Percentiles rank a stretch among this genome's conserved stretches.
Evolutionary conservation across 2,797 vertebrate species (phyloP).

Genomic region (Gobio occitaniae): DNA sequence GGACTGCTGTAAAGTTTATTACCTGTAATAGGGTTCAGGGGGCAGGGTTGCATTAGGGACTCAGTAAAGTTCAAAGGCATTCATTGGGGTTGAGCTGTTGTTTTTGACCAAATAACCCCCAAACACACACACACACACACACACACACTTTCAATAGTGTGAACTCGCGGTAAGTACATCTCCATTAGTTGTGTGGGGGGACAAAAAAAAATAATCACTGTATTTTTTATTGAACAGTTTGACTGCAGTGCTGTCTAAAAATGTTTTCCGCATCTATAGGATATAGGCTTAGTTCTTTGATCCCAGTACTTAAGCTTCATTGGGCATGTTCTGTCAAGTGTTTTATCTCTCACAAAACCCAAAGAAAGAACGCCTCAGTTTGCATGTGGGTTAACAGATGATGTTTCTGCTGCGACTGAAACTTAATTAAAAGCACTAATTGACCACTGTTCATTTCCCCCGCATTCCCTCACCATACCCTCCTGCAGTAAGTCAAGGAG

Average conservation of each 20-base stretch:
- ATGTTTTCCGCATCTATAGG: background rate
- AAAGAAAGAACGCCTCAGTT: slow-evolving; percentile 61
- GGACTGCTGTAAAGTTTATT: slow-evolving; percentile 99
- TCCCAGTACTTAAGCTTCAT: slow-evolving; percentile 39
- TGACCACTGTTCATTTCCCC: slow-evolving; percentile 75
- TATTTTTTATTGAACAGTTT: background rate
- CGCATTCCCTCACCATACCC: slow-evolving; percentile 70
- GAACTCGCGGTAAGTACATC: slow-evolving; percentile 60
- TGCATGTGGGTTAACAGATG: slow-evolving; percentile 76
- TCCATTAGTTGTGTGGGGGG: slow-evolving; percentile 65
- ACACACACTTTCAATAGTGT: slow-evolving; percentile 73
- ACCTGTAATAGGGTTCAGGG: slow-evolving; percentile 97
- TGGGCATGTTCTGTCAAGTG: slow-evolving; percentile 42
- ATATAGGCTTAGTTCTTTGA: slow-evolving; percentile 9
- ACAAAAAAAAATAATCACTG: background rate
- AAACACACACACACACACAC: background rate
- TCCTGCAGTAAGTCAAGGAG: slow-evolving; percentile 98
- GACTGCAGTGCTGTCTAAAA: background rate
- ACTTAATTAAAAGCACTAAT: slow-evolving; percentile 86
- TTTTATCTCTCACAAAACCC: slow-evolving; percentile 34
- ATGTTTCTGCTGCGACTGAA: slow-evolving; percentile 76
- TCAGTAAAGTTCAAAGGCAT: slow-evolving; percentile 97
- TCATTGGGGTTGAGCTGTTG: slow-evolving; percentile 87
- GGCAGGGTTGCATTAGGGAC: slow-evolving; percentile 93
- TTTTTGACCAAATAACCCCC: slow-evolving; percentile 90